Evolutionary conservation across 2,113 vertebrate genomes (phyloP), one percentile per base, ranked within the genome.

Genomic region (Ramphastos sulfuratus): DNA sequence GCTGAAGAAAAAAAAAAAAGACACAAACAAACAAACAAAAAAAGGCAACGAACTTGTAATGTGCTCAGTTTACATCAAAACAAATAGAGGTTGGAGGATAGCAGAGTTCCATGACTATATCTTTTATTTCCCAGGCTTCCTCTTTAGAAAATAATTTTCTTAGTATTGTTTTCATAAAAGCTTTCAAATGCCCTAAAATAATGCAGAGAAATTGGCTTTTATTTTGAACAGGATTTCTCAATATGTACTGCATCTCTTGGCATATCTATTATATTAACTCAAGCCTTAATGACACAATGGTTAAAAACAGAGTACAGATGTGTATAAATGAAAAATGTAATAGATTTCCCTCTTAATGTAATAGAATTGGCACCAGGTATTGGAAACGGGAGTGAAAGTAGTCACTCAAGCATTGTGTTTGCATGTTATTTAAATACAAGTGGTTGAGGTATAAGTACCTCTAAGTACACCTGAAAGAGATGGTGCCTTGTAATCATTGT

Each of bases 391-490:
- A 96, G 96, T 89, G 95, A 97, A 97, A 97, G 96, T 94, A 98
- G 97, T 98, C 97, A 97, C 97, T 97, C 96, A 96, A 97, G 97
- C 97, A 98, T 98, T 98, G 98, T 98, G 97, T 98, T 98, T 97
- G 95, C 95, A 97, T 96, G 97, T 97, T 98, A 97, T 98, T 98
- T 98, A 98, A 98, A 97, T 97, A 97, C 97, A 97, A 98, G 98
- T 98, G 97, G 97, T 90, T 97, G 96, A 97, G 97, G 97, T 97
- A 92, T 98, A 97, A 98, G 98, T 97, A 98, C 97, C 87, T 95
- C 96, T 97, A 97, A 98, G 98, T 97, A 98, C 97, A 98, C 98
- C 98, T 98, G 98, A 98, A 98, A 98, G 98, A 97, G 95, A 98
- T 95, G 97, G 97, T 97, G 97, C 97, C 97, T 98, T 97, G 97